A percentile compares a stretch with the other conserved stretches of the same genome.
phyloP scores from a whole-genome alignment of 2,888 invertebrate species.

The Limenitis arthemis region DNA sequence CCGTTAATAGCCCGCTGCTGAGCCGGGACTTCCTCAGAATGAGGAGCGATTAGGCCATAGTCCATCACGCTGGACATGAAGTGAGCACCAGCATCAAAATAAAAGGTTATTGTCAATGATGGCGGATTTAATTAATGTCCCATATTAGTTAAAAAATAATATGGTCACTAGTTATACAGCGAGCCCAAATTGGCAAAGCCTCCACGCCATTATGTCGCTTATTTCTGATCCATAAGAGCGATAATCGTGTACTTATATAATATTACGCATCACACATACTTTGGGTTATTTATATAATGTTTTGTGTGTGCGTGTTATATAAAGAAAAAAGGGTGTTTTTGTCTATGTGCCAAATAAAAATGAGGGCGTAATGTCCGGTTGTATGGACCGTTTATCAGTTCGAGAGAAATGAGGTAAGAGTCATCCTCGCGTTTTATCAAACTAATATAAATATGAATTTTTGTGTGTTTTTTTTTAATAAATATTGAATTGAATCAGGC shows the following conservation, averaged over 20 bases:
- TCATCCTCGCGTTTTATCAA: conserved; percentile 2
- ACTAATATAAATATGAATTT: conserved; percentile 8
- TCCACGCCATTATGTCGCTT: conserved; percentile 28
- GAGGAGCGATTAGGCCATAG: no score
- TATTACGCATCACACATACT: conserved; percentile 29
- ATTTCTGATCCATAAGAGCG: conserved; percentile 21
- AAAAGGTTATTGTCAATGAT: no score
- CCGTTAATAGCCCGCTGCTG: no score
- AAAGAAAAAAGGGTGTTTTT: conserved; percentile 66
- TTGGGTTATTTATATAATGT: conserved; percentile 32
- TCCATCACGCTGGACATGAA: no score
- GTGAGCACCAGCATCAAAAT: no score
- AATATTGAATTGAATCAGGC: no score
- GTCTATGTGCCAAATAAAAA: conserved; percentile 72
- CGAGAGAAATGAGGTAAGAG: conserved; percentile 34
- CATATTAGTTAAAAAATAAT: no score
- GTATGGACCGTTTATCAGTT: conserved; percentile 58
- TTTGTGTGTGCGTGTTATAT: conserved; percentile 47
- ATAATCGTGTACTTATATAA: conserved; percentile 30
- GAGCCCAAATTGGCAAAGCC: conserved; percentile 26
- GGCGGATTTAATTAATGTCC: no score
- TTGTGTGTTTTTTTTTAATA: neutral
- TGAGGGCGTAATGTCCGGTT: conserved; percentile 68
- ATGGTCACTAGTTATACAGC: neutral
- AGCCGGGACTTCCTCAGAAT: no score